Base-by-base conservation (phyloP, 2,888 invertebrate genomes). In the Anthophora plumipes region DNA sequence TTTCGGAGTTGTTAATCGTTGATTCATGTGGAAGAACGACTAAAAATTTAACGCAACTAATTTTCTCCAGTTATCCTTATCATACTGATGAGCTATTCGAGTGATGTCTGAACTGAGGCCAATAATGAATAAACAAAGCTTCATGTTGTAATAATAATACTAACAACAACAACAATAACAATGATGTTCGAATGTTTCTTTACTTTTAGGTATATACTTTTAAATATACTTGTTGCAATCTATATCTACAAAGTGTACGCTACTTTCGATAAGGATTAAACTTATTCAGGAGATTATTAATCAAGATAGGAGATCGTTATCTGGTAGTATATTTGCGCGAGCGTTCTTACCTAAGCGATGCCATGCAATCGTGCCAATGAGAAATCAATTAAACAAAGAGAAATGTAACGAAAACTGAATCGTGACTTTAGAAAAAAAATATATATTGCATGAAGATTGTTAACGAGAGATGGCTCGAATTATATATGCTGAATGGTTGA, bases 281-380 rank as follows among this genome's bases (percentile, higher is more conserved):
- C n/a, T 63, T 39, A 22, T 61, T 71, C 14, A 54, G 67, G 68
- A 59, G 25, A 52, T n/a, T 64, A 46, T 46, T 68, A 25, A 55
- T 61, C 22, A 25, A 63, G 37, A 72, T 14, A 46, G 52, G 52
- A 31, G 52, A 20, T 52, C 25, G 41, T 60, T 66, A n/a, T 60
- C 31, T 37, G 31, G 52, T 50, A 66, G 64, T 69, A 74, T 69
- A 50, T 37, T 22, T 78, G 76, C 76, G 76, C 80, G 84, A 87
- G 87, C 83, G 80, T 79, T 46, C 63, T 85, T 77, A 75, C 68
- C 46, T 74, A 89, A 89, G 89, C 89, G 80, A 84, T 85, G 88
- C 85, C 89, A 90, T 90, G 89, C 89, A 84, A 74, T 85, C 89
- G 86, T 89, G 90, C 89, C 75, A 82, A 85, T 88, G 85, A 86